Evolutionary conservation across 2,113 vertebrate species (phyloP), one percentile per base, ranked within the genome.

Genomic region (Callithrix jacchus): DNA sequence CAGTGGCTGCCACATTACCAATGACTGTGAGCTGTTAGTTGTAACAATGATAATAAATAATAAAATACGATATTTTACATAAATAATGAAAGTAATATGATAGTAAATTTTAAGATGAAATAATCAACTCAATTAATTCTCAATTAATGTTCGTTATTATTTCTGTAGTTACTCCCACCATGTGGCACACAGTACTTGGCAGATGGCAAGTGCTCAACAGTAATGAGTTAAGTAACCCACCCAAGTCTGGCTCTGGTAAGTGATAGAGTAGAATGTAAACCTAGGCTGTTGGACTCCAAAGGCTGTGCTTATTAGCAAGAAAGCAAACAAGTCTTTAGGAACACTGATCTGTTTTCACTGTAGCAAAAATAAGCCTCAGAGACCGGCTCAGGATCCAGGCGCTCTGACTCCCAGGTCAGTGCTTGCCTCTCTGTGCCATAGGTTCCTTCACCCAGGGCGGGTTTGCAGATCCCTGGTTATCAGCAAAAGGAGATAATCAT

Each of bases 41-140:
- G 27, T 87, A 40, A 81, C 52, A 71, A 87, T 68, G 8, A 54
- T 71, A 35, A 49, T 18, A 66, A 77, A 93, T 79, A 85, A 83
- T 70, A 80, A 70, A 85, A 91, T 93, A 32, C 37, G 25, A 23
- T 92, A 92, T 82, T 87, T 92, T 49, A 89, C 89, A 79, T 58
- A 79, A 35, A 47, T 86, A 71, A 52, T 66, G 45, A 85, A 56
- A 96, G 64, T 52, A 89, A 80, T 82, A 84, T 61, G 58, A 45
- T 30, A 87, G 58, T 52, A 84, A 54, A 93, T 66, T 37, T 88
- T 54, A 84, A 94, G 76, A 91, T 83, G 61, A 94, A 87, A 76
- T 73, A 74, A 82, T 91, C 45, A 94, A 66, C 74, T 54, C 25
- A 64, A 61, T 96, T 77, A 70, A 47, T 92, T 87, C 85, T 87